phyloP scores from a whole-genome alignment of 2,113 vertebrate genomes.

The Cheirogaleus medius region DNA sequence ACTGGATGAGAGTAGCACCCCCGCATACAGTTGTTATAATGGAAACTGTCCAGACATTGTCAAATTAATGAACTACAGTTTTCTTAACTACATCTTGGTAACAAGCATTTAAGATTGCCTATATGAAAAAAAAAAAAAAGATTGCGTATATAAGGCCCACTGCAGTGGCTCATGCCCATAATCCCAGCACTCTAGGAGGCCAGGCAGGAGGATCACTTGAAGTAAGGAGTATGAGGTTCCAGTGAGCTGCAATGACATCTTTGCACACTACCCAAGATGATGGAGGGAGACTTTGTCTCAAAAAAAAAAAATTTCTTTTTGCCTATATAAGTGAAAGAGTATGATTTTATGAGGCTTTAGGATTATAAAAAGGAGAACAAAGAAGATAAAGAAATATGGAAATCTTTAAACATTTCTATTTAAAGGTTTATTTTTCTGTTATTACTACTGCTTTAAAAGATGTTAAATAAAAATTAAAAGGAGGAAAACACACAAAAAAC shows the following conservation, averaged over 20 bases:
- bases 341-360: background rate
- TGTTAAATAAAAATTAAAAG: slow-evolving; percentile 30
- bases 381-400: background rate
- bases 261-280: too few species aligned
- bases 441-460: slow-evolving; percentile 8
- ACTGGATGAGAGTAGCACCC: background rate
- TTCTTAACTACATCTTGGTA: background rate
- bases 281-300: too few species aligned
- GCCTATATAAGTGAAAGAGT: background rate
- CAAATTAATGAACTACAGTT: background rate
- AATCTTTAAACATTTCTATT: background rate
- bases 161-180: too few species aligned
- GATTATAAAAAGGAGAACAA: background rate
- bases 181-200: too few species aligned
- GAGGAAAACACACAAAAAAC: background rate
- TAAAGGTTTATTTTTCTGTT: slow-evolving; percentile 5
- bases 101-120: background rate
- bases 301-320: background rate
- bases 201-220: too few species aligned
- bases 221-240: too few species aligned
- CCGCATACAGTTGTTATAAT: background rate
- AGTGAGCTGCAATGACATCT: too few species aligned
- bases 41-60: background rate
- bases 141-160: too few species aligned
- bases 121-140: too few species aligned